Conservation (phyloP, 2,113 vertebrate species). For the human region DNA sequence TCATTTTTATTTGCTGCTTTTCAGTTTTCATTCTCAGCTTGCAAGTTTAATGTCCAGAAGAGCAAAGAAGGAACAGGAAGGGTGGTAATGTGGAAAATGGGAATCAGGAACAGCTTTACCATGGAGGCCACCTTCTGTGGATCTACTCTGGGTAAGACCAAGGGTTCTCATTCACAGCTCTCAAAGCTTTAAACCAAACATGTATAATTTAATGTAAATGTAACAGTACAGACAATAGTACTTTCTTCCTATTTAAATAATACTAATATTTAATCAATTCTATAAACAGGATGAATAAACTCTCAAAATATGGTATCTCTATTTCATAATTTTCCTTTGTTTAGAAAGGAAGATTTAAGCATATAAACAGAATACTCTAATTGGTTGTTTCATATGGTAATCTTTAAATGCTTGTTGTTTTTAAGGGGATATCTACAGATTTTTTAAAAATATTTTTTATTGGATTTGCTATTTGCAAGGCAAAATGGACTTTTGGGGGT, state of each 20-base stretch:
- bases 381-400: slow-evolving; percentile 26
- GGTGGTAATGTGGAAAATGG: slow-evolving; percentile 87
- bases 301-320: background rate
- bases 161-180: background rate
- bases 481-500: background rate
- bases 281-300: background rate
- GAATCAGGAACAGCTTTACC: slow-evolving; percentile 88
- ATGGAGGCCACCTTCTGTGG: slow-evolving; percentile 87
- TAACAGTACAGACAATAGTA: background rate
- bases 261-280: background rate
- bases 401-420: slow-evolving; percentile 25
- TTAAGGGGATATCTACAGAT: background rate
- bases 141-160: slow-evolving; percentile 83
- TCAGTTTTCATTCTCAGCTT: slow-evolving; percentile 87
- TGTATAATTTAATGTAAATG: background rate
- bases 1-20: slow-evolving; percentile 27
- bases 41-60: slow-evolving; percentile 84
- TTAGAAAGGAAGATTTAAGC: slow-evolving; percentile 9
- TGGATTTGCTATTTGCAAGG: slow-evolving; percentile 26
- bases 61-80: slow-evolving; percentile 85
- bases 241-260: background rate
- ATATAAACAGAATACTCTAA: background rate
- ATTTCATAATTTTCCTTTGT: background rate
- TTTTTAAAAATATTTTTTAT: background rate
- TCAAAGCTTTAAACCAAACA: background rate